phyloP scores from a whole-genome alignment of 2,113 vertebrate species.

The Calonectris borealis region DNA sequence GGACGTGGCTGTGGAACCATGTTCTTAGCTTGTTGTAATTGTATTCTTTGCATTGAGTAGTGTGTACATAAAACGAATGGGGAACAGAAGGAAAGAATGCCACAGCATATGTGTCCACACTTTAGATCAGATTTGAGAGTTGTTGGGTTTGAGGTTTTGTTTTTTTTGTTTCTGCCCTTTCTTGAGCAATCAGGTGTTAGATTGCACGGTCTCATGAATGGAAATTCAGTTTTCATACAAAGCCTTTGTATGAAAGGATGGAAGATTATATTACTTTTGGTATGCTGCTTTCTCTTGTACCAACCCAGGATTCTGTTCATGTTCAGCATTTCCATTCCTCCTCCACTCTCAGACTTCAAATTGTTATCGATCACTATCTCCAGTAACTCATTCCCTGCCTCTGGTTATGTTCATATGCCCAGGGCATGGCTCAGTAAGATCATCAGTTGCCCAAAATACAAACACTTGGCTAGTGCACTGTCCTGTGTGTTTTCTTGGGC shows the following conservation, averaged over 20 bases:
- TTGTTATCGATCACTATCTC: neutral
- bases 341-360: neutral
- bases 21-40: neutral
- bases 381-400: neutral
- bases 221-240: neutral
- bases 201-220: neutral
- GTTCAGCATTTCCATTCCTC: neutral
- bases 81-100: neutral
- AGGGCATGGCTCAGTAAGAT: neutral
- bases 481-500: neutral
- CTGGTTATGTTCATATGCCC: neutral
- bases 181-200: neutral
- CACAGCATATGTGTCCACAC: neutral
- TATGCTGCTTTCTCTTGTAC: neutral
- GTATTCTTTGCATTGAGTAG: neutral
- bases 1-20: rapidly evolving
- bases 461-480: neutral
- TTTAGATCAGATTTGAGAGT: neutral
- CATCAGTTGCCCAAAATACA: neutral
- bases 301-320: neutral
- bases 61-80: neutral
- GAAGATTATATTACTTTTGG: neutral
- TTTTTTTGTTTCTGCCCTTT: neutral
- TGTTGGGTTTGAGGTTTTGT: neutral
- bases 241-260: neutral